Evolutionary conservation across 1,140 invertebrate species (phyloP).

Genomic region (Zaprionus nigranus): DNA sequence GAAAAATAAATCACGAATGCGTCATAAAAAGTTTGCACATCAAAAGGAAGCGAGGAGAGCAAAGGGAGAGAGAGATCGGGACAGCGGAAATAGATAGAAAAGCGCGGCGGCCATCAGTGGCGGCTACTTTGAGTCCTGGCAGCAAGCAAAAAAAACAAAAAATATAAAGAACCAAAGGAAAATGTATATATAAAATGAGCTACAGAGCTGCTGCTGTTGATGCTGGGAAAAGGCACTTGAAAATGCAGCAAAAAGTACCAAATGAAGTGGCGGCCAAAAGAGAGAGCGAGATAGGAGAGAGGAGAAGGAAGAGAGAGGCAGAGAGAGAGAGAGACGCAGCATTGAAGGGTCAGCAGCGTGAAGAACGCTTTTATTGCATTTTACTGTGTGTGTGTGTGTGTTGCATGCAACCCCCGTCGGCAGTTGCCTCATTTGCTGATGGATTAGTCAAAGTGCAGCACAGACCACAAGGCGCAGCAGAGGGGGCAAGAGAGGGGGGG

Average conservation of each 20-base stretch:
- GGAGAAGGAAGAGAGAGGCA: background rate
- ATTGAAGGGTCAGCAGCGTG: conserved; percentile 52
- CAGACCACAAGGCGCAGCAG: conserved; percentile 25
- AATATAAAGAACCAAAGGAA: conserved; percentile 1
- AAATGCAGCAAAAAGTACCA: conserved; percentile 55
- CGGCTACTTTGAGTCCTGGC: conserved; percentile 62
- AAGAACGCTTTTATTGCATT: conserved; percentile 71
- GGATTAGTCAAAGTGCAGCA: conserved; percentile 79
- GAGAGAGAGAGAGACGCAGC: background rate
- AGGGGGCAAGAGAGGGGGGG: background rate
- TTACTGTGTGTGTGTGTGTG: conserved; percentile 32
- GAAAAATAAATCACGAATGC: conserved; percentile 72
- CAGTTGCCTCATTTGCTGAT: conserved; percentile 78
- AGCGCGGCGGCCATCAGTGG: conserved; percentile 53
- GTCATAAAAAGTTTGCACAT: conserved; percentile 80
- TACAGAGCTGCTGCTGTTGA: conserved; percentile 27
- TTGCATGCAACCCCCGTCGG: conserved; percentile 48
- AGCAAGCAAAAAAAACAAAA: background rate
- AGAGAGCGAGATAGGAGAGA: conserved; percentile 21
- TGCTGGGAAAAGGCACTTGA: conserved; percentile 66
- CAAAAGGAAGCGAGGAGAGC: conserved; percentile 32
- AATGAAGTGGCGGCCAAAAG: conserved; percentile 31
- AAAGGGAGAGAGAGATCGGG: background rate
- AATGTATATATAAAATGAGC: conserved; percentile 55
- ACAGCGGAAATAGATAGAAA: conserved; percentile 47